phyloP scores from a whole-genome alignment of 2,113 vertebrate genomes.

The Lates calcarifer region DNA sequence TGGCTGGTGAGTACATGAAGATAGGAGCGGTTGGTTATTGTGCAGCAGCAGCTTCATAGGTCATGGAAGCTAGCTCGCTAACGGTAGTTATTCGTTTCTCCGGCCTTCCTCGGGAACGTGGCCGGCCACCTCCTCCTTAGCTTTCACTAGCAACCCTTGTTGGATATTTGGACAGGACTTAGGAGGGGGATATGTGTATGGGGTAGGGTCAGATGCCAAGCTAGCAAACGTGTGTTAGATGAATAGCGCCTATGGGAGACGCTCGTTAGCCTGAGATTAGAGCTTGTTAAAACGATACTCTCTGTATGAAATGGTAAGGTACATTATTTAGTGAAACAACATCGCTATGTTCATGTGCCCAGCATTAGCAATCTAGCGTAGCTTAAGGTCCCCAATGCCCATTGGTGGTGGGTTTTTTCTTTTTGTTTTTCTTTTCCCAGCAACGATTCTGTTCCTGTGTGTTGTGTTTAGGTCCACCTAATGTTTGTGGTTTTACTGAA shows the following conservation, averaged over 20 bases:
- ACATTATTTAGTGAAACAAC: not conserved
- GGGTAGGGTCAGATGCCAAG: not conserved
- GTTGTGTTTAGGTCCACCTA: not conserved
- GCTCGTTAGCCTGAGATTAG: not conserved
- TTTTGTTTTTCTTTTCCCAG: not conserved
- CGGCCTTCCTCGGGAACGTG: conserved; percentile 63
- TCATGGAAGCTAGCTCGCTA: conserved; percentile 32
- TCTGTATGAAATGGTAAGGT: not conserved
- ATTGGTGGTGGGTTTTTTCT: not conserved
- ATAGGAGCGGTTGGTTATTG: conserved; percentile 1
- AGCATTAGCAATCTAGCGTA: not conserved
- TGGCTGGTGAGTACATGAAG: conserved; percentile 53
- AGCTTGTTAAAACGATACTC: not conserved
- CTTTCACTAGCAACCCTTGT: conserved; percentile 15
- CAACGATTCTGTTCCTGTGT: not conserved
- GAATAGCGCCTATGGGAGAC: not conserved
- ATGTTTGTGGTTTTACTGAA: not conserved
- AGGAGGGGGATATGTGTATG: not conserved
- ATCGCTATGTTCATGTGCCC: not conserved
- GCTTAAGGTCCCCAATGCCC: not conserved
- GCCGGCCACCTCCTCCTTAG: conserved; percentile 54
- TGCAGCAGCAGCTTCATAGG: conserved; percentile 16
- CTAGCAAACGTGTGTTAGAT: not conserved
- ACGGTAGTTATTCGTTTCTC: not conserved
- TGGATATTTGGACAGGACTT: not conserved